Conservation (phyloP, 2,888 invertebrate genomes). For the Trissolcus brochymenae region DNA sequence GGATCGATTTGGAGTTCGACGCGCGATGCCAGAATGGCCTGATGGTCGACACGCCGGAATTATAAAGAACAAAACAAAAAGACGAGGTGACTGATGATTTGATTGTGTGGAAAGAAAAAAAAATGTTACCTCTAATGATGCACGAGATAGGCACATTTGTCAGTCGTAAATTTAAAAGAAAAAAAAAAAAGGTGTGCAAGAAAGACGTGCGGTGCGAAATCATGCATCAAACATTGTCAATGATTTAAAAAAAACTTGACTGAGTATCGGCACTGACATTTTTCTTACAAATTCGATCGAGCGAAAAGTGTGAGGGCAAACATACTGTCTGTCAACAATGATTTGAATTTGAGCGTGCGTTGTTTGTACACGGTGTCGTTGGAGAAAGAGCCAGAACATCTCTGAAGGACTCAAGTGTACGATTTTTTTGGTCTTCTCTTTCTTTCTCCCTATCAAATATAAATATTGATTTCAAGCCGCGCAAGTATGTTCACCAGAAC, state of each 20-base stretch:
- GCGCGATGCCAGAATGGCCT: conserved; percentile 29
- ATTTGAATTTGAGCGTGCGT: conserved; percentile 53
- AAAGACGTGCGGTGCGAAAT: not conserved
- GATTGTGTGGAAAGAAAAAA: too few species aligned
- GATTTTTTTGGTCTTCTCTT: conserved; percentile 1
- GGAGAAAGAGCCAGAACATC: conserved; percentile 18
- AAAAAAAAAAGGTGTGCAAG: not conserved
- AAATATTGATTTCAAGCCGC: conserved; percentile 55
- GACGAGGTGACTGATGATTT: too few species aligned
- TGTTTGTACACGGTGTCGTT: conserved; percentile 36
- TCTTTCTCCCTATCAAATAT: conserved; percentile 36
- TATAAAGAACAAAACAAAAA: conserved; percentile 17
- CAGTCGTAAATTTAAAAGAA: not conserved
- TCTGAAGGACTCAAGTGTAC: conserved; percentile 11
- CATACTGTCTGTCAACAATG: conserved; percentile 50
- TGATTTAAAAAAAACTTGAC: too few species aligned
- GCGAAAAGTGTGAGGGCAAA: conserved; percentile 37
- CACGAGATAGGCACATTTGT: too few species aligned
- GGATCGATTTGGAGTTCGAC: conserved; percentile 47
- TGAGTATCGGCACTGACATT: not conserved
- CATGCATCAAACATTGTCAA: too few species aligned
- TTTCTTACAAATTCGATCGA: conserved; percentile 30
- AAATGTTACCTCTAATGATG: too few species aligned
- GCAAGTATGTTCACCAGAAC: conserved; percentile 36
- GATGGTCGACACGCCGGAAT: conserved; percentile 16